A percentile compares a stretch with the other conserved stretches of the same genome.
Conservation (phyloP, 23 tunicate species). For the Phallusia fumigata region DNA sequence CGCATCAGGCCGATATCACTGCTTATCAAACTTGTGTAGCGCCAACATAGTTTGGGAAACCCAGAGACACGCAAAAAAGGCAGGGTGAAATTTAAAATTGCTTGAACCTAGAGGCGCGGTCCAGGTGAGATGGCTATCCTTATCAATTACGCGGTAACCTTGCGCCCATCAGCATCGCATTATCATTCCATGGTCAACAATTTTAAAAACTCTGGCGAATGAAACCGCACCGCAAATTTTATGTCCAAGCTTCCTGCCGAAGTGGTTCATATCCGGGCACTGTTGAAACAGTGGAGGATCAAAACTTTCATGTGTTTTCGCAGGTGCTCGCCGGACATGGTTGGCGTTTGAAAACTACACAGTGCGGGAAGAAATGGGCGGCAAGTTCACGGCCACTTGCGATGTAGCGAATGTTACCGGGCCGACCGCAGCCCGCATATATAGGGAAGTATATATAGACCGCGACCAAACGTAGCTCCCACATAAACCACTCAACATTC, state of each 20-base stretch:
- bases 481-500: background rate
- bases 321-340: too few species aligned
- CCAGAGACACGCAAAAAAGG: background rate
- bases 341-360: background rate
- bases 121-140: background rate
- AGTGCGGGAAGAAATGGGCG: background rate
- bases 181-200: background rate
- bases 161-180: constrained; percentile 9
- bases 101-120: background rate
- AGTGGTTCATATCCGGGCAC: too few species aligned
- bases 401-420: background rate
- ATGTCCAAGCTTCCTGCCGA: too few species aligned
- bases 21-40: background rate
- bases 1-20: background rate
- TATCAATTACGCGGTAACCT: constrained; percentile 9
- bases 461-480: constrained; percentile 11
- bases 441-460: background rate
- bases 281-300: too few species aligned
- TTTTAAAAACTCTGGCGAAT: too few species aligned
- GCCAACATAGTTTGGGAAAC: background rate
- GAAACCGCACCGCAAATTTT: too few species aligned
- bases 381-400: background rate
- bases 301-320: too few species aligned
- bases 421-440: background rate
- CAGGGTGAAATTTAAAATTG: background rate